Conservation (phyloP, 2,888 invertebrate genomes). For the Leucophora obtusa region DNA sequence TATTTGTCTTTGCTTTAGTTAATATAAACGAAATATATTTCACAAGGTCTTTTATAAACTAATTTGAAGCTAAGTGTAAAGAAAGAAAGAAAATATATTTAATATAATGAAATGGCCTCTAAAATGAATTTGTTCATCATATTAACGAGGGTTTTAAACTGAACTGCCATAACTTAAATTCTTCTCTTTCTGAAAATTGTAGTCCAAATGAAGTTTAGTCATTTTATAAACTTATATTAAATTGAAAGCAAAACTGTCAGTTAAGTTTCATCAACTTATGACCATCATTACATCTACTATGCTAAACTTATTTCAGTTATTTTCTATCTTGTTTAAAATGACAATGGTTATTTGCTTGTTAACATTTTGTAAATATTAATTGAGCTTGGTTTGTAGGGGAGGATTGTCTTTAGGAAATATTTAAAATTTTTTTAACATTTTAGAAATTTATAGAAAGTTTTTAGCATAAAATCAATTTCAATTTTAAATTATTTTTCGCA, state of each 20-base stretch:
- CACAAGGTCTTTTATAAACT: constrained; percentile 4
- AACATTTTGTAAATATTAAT: constrained; percentile 11
- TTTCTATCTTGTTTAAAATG: not conserved
- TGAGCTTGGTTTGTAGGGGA: not conserved
- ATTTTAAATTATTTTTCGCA: constrained; percentile 20
- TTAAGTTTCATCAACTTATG: too few species aligned
- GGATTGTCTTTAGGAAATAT: not conserved
- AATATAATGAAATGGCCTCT: constrained; percentile 11
- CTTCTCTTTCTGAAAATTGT: too few species aligned
- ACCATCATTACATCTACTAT: too few species aligned
- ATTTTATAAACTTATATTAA: too few species aligned
- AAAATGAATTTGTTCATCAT: constrained; percentile 15
- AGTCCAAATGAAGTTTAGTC: too few species aligned
- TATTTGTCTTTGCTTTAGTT: constrained; percentile 15
- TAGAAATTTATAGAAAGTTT: not conserved
- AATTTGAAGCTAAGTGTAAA: not conserved
- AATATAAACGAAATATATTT: not conserved
- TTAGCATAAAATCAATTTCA: constrained; percentile 13
- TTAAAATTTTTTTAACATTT: not conserved
- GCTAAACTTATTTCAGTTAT: not conserved
- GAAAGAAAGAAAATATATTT: not conserved
- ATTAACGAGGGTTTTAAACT: too few species aligned
- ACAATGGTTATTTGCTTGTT: constrained; percentile 17
- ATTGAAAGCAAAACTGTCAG: too few species aligned
- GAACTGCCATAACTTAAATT: too few species aligned